Evolutionary conservation across 2,888 invertebrate genomes (phyloP), one percentile per base, ranked within the genome.

Genomic region (Punctoribates punctum): DNA sequence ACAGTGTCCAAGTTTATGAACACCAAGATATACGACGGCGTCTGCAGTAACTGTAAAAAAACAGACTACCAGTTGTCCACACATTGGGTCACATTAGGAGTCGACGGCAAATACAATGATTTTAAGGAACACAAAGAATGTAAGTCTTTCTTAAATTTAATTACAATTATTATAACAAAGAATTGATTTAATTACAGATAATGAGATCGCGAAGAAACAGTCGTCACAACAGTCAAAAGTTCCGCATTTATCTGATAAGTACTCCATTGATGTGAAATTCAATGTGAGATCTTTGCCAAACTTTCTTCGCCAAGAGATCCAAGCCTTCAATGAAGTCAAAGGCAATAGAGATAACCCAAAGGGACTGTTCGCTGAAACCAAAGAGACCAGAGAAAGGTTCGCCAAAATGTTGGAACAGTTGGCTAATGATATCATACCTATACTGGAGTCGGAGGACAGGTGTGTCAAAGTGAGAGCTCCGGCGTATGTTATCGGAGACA

Each of bases 401-500:
- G 29, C 25, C 17, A 27, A 62, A 27, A 13, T 25, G 11, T 27
- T 62, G 29, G 15, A 27, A n/a, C 5, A 27, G 27, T 27, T 62
- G 11, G 20, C 25, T 9, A 17, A 23, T 62, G 62, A 62, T 27
- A 6, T 62, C 1, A 25, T 9, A 4, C 11, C 13, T 15, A 15
- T 62, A 62, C 3, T 62, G 15, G 3, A 8, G 8, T 8, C 73
- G 1, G 65, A 25, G 13, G 73, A 73, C 17, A 27, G 54, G 13
- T 11, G 25, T 51, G 25, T 25, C 11, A 62, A 85, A 77, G 81
- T 89, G 1, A 81, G 82, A 29, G 85, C 88, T 4, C 89, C 89
- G 1, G 84, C 86, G 20, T 89, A 88, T 81, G 85, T 88, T 73
- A 38, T 80, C 89, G 90, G 91, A 9, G 91, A 91, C 81, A 85